Percentiles rank a stretch among this genome's conserved stretches.
Conservation (phyloP, 2,888 invertebrate genomes). For the Sinotaia quadrata region DNA sequence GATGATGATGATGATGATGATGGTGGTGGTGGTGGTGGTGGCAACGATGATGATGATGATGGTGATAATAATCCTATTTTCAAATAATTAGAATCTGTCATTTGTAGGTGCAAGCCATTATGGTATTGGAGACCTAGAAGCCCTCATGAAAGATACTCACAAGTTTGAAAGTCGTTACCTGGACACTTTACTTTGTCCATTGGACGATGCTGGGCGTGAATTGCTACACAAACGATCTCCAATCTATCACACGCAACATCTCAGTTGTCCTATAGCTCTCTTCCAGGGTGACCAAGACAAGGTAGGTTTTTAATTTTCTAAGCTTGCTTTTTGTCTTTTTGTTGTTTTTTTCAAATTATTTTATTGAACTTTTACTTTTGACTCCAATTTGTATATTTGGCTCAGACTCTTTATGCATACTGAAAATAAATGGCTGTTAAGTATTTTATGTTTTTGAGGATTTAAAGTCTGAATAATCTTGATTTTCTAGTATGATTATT, state of each 20-base stretch:
- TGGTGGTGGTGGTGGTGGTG: conserved; percentile 3
- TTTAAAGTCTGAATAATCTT: no score
- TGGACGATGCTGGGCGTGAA: conserved; percentile 39
- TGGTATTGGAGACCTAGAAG: conserved; percentile 72
- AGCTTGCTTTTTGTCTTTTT: no score
- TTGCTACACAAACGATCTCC: conserved; percentile 66
- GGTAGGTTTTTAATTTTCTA: no score
- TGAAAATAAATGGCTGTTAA: no score
- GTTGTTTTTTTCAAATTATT: no score
- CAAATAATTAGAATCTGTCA: no score
- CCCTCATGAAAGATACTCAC: conserved; percentile 70
- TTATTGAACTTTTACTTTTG: no score
- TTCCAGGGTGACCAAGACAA: conserved; percentile 72
- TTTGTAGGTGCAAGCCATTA: conserved; percentile 72
- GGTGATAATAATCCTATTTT: no score
- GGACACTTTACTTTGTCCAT: conserved; percentile 66
- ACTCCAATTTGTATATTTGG: no score
- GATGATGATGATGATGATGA: conserved; percentile 4
- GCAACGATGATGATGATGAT: background rate
- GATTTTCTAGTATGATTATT: no score
- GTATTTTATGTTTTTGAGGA: no score
- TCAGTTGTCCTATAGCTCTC: conserved; percentile 71
- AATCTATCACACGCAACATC: conserved; percentile 67
- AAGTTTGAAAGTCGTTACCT: conserved; percentile 73
- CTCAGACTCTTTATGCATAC: no score